These are phyloP conservation scores for Cranoglanis bouderius DNA, from an alignment of 2,113 vertebrate genomes.

Conservation along the genomic window DNA sequence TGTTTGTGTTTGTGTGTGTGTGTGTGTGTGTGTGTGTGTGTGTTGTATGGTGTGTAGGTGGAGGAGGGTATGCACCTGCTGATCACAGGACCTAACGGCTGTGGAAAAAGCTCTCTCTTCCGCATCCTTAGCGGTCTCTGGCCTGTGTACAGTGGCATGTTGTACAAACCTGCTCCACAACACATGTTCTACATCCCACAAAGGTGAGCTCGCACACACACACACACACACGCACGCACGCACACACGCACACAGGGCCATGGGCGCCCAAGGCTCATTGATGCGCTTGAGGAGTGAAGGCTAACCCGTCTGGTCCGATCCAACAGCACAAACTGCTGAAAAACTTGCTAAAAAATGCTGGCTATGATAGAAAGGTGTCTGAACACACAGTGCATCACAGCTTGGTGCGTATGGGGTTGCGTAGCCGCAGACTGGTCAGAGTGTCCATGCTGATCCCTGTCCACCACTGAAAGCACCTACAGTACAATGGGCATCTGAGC, in stretches of 20 bases:
- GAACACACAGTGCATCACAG: too few species aligned
- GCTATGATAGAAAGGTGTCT: too few species aligned
- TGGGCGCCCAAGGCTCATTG: too few species aligned
- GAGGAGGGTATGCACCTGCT: conserved; percentile 95
- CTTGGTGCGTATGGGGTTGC: too few species aligned
- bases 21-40: neutral
- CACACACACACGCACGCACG: neutral
- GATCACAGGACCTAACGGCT: conserved; percentile 97
- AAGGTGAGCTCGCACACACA: conserved; percentile 73
- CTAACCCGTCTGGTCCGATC: too few species aligned
- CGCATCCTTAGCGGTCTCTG: conserved; percentile 95
- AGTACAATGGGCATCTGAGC: too few species aligned
- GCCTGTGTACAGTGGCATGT: conserved; percentile 92
- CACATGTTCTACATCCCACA: conserved; percentile 99
- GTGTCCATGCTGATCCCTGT: too few species aligned
- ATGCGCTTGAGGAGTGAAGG: too few species aligned
- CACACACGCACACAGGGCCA: neutral
- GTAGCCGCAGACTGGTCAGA: too few species aligned
- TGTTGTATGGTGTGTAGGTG: conserved; percentile 74
- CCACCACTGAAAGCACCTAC: too few species aligned
- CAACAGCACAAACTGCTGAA: too few species aligned
- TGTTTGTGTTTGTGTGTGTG: conserved; percentile 28
- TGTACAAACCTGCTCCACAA: conserved; percentile 91
- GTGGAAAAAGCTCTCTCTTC: conserved; percentile 97
- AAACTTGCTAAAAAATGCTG: too few species aligned